Evolutionary conservation across 2,888 invertebrate species (phyloP).

Genomic region (Chamaedrilus cognettii): DNA sequence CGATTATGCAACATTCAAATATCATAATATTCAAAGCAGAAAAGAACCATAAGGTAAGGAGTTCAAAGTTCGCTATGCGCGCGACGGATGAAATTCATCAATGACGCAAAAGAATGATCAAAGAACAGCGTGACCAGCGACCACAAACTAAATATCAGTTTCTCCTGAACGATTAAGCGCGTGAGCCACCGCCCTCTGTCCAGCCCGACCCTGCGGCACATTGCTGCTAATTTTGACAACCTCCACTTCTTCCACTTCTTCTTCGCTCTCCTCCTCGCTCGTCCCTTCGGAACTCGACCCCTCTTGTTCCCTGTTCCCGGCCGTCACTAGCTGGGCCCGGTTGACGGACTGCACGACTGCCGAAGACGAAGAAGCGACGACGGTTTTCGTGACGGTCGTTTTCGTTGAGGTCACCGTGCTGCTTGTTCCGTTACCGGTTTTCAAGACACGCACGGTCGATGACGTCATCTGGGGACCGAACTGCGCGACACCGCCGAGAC

Average conservation of each 20-base stretch:
- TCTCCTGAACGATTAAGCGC: background rate
- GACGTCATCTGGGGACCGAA: background rate
- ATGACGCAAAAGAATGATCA: no score
- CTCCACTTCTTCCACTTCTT: background rate
- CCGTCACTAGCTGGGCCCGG: slow-evolving; percentile 13
- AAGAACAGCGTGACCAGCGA: no score
- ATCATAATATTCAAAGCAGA: no score
- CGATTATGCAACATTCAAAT: no score
- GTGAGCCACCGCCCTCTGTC: background rate
- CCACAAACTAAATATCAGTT: background rate
- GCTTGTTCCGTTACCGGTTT: background rate
- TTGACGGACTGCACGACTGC: background rate
- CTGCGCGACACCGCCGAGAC: background rate
- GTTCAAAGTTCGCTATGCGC: no score
- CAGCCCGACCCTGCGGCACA: background rate
- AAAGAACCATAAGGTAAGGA: no score
- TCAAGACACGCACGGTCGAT: background rate
- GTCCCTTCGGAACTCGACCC: slow-evolving; percentile 29
- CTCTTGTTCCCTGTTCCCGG: slow-evolving; percentile 39
- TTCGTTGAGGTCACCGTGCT: background rate
- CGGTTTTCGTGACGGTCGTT: background rate
- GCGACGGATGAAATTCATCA: no score
- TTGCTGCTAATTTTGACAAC: background rate
- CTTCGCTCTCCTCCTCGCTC: background rate
- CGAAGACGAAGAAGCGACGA: background rate